A percentile compares a stretch with the other conserved stretches of the same genome.
phyloP scores from a whole-genome alignment of 92 coral and sea anemone genomes.

The Diadumene lineata region DNA sequence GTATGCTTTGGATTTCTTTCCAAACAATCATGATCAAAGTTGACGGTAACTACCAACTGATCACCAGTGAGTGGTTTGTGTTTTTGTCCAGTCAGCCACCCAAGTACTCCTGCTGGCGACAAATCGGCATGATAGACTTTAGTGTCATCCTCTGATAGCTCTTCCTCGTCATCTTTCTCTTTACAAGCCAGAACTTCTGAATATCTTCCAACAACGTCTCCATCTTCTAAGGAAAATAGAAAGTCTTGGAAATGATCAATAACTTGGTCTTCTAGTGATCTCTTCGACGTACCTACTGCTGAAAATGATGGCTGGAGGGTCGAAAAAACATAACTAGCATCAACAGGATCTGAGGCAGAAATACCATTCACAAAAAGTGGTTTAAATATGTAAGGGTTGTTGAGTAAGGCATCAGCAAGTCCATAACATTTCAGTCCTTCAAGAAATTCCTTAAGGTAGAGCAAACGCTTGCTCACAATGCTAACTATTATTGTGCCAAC shows the following conservation, averaged over 20 bases:
- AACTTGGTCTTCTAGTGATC: constrained; percentile 41
- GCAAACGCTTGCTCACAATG: constrained; percentile 40
- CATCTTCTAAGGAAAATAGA: constrained; percentile 59
- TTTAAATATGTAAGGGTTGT: constrained; percentile 45
- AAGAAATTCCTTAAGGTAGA: constrained; percentile 33
- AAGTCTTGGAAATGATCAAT: constrained; percentile 68
- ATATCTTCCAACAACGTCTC: constrained; percentile 37
- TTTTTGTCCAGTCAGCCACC: constrained; percentile 74
- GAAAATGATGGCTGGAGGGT: constrained; percentile 50
- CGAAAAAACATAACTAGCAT: constrained; percentile 76
- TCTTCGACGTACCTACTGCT: constrained; percentile 35
- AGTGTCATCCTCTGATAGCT: constrained; percentile 8
- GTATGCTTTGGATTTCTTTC: constrained; percentile 63
- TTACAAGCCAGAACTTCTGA: constrained; percentile 45
- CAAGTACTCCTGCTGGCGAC: constrained; percentile 69
- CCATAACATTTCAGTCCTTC: constrained; percentile 32
- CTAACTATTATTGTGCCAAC: constrained; percentile 38
- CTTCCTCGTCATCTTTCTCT: constrained; percentile 18
- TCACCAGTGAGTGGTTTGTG: constrained; percentile 74
- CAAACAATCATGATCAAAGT: constrained; percentile 69
- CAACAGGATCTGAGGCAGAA: constrained; percentile 24
- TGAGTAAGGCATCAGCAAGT: constrained; percentile 21
- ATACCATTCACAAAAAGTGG: constrained; percentile 39
- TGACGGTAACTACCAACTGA: constrained; percentile 36
- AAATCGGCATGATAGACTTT: constrained; percentile 38